Base-by-base conservation (phyloP, 2,113 vertebrate genomes). In the Numida meleagris region DNA sequence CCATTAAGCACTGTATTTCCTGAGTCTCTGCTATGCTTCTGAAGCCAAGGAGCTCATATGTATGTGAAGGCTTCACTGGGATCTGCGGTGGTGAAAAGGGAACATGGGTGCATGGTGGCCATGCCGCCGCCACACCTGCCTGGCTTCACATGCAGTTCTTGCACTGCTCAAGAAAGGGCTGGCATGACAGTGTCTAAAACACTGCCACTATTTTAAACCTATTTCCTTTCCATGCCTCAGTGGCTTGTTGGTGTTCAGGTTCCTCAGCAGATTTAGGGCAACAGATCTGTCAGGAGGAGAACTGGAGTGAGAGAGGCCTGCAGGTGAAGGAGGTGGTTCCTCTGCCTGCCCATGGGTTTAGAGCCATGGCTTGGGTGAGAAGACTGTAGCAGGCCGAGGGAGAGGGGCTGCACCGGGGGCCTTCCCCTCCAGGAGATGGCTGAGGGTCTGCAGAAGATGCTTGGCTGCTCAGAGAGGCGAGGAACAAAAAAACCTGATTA, bases 401-500 rank as follows among this genome's bases (percentile, higher is more conserved):
- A 85, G 36, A 9, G 59, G 12, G 12, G 14, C 10, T 55, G 25
- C 36, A 31, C 61, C 68, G 43, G 12, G 15, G 80, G 43, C 34
- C 43, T 83, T 71, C 14, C 46, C 50, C 2, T 1, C 0, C 8
- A 79, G 7, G 40, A 50, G 40, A 82, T 76, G 43, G 43, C 21
- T 48, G 66, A 66, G 48, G 58, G 67, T 58, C 50, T 91, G 78
- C 53, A 85, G 62, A 67, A 88, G 25, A 63, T 17, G 59, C 50
- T 58, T 9, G 25, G n/a, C 65, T 84, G 66, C 74, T 70, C 18
- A 79, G 19, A 72, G 14, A 66, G n/a, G 45, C 73, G n/a, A 58
- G 42, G 55, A 87, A 86, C 31, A 79, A 84, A 89, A 42, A 36
- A 76, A 61, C 89, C 66, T 55, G 31, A 50, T 90, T 81, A 94